Evolutionary conservation across 2,888 invertebrate genomes (phyloP).

Genomic region (Metacarcinus magister): DNA sequence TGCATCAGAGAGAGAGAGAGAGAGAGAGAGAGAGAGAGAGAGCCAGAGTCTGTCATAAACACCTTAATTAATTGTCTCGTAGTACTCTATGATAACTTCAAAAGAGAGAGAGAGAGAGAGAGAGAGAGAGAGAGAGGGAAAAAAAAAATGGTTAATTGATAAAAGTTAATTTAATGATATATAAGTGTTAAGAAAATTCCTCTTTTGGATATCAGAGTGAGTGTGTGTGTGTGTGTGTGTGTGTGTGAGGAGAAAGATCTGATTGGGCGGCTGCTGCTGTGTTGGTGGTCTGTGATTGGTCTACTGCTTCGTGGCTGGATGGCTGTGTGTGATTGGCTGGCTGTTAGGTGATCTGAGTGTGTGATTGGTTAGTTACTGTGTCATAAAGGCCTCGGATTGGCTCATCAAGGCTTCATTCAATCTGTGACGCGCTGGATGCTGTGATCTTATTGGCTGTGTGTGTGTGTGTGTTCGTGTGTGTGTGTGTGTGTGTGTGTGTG

Average conservation of each 20-base stretch:
- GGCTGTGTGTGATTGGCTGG: neutral
- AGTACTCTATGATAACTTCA: too few relatives aligned
- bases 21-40: neutral
- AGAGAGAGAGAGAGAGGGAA: neutral
- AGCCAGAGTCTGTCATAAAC: neutral
- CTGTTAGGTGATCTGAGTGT: neutral
- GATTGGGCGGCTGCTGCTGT: neutral
- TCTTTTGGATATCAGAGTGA: too few relatives aligned
- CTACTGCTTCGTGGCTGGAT: too few relatives aligned
- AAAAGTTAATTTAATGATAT: too few relatives aligned
- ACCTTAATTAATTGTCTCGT: too few relatives aligned
- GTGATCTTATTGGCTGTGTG: conserved; percentile 16
- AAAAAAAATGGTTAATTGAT: neutral
- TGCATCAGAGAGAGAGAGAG: conserved; percentile 4
- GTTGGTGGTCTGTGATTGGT: too few relatives aligned
- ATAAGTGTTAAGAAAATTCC: too few relatives aligned
- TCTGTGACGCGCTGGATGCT: neutral
- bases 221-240: neutral
- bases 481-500: neutral
- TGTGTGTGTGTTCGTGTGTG: neutral
- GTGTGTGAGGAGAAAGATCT: neutral
- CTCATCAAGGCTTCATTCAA: neutral
- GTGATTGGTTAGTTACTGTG: neutral
- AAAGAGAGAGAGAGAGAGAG: neutral
- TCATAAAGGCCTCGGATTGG: neutral